Conservation (phyloP, 1,140 invertebrate species). For the Elymnias hypermnestra region DNA sequence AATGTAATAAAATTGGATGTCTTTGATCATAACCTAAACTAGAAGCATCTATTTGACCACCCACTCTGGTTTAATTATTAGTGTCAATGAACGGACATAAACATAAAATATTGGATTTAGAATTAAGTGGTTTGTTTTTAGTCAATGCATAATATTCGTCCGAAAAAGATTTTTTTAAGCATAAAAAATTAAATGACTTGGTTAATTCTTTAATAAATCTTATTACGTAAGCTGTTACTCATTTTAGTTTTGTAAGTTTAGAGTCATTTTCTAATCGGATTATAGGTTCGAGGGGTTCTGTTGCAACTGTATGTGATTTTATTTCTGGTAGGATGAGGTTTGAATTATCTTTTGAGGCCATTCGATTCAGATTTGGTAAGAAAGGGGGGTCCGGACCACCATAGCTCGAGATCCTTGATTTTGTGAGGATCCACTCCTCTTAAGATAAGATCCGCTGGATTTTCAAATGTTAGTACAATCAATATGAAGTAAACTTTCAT, state of each 20-base stretch:
- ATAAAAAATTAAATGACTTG: conserved; percentile 8
- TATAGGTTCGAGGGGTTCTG: background rate
- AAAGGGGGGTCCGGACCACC: conserved; percentile 9
- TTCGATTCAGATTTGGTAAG: conserved; percentile 5
- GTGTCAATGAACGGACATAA: background rate
- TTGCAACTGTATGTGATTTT: background rate
- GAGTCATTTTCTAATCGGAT: conserved; percentile 13
- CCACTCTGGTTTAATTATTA: background rate
- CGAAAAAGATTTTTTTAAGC: background rate
- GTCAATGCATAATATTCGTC: background rate
- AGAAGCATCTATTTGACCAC: too few relatives aligned
- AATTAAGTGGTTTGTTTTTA: too few relatives aligned
- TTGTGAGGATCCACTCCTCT: background rate
- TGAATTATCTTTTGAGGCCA: background rate
- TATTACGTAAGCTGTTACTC: conserved; percentile 1
- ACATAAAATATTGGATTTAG: too few relatives aligned
- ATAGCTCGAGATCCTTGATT: background rate
- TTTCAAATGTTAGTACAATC: too few relatives aligned
- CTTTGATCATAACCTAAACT: background rate
- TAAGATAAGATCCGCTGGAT: background rate
- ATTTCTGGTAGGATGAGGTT: conserved; percentile 14
- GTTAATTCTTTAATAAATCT: background rate
- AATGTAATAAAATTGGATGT: too few relatives aligned
- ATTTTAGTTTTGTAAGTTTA: conserved; percentile 11
- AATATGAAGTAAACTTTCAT: too few relatives aligned